Percentiles rank a stretch among this genome's conserved stretches.
Evolutionary conservation across 2,797 vertebrate species (phyloP).

Genomic region (Neoniphon sammara): DNA sequence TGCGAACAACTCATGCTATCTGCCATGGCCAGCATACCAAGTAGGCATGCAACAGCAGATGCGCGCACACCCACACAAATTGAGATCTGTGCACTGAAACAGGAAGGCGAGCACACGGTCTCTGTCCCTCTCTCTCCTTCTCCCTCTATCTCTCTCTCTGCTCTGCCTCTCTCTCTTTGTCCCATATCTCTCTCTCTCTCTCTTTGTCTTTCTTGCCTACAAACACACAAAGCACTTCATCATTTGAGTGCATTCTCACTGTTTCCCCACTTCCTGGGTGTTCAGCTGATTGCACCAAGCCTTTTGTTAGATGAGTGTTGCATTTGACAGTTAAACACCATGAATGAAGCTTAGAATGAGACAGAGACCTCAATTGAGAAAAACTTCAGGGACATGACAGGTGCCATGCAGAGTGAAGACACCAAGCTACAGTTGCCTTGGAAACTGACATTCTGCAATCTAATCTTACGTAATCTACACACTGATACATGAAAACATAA

Average conservation of each 20-base stretch:
- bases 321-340: slow-evolving; percentile 35
- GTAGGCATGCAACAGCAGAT: not conserved
- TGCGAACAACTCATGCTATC: not conserved
- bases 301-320: slow-evolving; percentile 28
- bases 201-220: not conserved
- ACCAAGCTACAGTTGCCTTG: slow-evolving; percentile 72
- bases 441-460: slow-evolving; percentile 68
- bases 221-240: slow-evolving; percentile 16
- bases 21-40: not conserved
- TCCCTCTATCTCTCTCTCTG: not conserved
- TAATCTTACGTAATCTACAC: slow-evolving; percentile 65
- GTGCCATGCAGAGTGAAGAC: slow-evolving; percentile 45
- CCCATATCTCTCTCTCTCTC: not conserved
- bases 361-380: slow-evolving; percentile 41
- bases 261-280: not conserved
- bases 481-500: slow-evolving; percentile 49
- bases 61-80: not conserved
- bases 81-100: not conserved
- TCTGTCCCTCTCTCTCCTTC: not conserved
- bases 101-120: slow-evolving; percentile 14
- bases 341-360: slow-evolving; percentile 40
- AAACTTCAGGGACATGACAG: slow-evolving; percentile 49
- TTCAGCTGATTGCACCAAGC: slow-evolving; percentile 10
- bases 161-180: not conserved
- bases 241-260: slow-evolving; percentile 10